phyloP scores from a whole-genome alignment of 2,797 vertebrate species.

The Acipenser ruthenus region DNA sequence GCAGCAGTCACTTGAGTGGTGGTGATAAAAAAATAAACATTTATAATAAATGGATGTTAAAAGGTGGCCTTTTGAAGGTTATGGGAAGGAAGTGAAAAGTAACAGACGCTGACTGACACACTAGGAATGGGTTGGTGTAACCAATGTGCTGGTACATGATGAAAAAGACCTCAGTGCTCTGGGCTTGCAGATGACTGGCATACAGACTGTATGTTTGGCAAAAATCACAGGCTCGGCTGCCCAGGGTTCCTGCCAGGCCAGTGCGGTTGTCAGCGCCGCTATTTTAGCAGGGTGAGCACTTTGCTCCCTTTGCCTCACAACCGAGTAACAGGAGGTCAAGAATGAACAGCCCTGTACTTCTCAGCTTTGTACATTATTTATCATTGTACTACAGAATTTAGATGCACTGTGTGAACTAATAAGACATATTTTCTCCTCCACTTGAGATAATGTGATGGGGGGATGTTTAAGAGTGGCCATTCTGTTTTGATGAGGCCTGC shows the following conservation, averaged over 20 bases:
- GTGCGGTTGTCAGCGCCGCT: neutral
- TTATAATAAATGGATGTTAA: no score
- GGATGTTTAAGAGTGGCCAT: slow-evolving; percentile 36
- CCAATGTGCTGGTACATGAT: no score
- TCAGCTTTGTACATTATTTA: slow-evolving; percentile 64
- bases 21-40: no score
- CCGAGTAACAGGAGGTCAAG: slow-evolving; percentile 38
- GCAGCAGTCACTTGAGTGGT: no score
- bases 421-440: slow-evolving; percentile 47
- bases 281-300: neutral
- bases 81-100: no score
- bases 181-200: neutral
- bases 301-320: slow-evolving; percentile 30
- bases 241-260: neutral
- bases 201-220: neutral
- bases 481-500: slow-evolving; percentile 25
- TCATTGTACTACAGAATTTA: slow-evolving; percentile 62
- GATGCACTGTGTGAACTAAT: slow-evolving; percentile 56
- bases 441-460: slow-evolving; percentile 47
- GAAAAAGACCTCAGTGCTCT: no score
- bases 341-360: slow-evolving; percentile 45
- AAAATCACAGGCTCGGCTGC: neutral
- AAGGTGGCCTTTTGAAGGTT: no score
- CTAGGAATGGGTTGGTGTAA: no score
- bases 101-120: no score